Conservation (phyloP, 2,888 invertebrate species). For the Cynaeus angustus region DNA sequence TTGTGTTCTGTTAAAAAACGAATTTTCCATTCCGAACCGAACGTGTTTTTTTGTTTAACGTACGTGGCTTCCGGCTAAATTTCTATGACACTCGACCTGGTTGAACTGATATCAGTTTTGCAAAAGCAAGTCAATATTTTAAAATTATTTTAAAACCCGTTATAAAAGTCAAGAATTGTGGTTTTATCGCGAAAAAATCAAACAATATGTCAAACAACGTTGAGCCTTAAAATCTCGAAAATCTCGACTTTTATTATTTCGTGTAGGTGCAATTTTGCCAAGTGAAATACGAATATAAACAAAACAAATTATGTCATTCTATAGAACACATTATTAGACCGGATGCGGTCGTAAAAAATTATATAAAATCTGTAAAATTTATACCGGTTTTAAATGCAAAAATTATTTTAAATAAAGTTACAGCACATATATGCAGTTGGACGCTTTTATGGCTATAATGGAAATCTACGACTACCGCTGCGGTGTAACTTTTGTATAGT, state of each 20-base stretch:
- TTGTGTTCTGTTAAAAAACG: too few relatives aligned
- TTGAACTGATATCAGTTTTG: constrained; percentile 3
- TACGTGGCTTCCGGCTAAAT: neutral
- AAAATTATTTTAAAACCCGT: constrained; percentile 11
- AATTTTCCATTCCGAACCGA: too few relatives aligned
- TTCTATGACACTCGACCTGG: neutral
- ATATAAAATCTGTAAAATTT: constrained; percentile 25
- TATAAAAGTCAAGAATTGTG: constrained; percentile 5
- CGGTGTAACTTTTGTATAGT: neutral
- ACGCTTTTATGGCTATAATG: constrained; percentile 8
- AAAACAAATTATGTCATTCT: constrained; percentile 28
- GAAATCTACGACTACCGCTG: neutral
- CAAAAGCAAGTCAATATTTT: constrained; percentile 8
- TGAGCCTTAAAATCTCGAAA: constrained; percentile 12
- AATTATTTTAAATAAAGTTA: constrained; percentile 21
- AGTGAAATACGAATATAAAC: constrained; percentile 36
- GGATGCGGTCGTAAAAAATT: constrained; percentile 30
- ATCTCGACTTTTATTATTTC: constrained; percentile 21
- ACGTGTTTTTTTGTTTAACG: neutral
- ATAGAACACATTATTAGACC: constrained; percentile 36
- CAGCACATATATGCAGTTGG: constrained; percentile 1
- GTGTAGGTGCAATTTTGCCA: constrained; percentile 30
- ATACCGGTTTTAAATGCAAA: constrained; percentile 23
- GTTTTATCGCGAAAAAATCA: constrained; percentile 22
- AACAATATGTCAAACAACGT: constrained; percentile 21